Base-by-base conservation (phyloP, 1,140 invertebrate genomes). In the Megalonaias nervosa region DNA sequence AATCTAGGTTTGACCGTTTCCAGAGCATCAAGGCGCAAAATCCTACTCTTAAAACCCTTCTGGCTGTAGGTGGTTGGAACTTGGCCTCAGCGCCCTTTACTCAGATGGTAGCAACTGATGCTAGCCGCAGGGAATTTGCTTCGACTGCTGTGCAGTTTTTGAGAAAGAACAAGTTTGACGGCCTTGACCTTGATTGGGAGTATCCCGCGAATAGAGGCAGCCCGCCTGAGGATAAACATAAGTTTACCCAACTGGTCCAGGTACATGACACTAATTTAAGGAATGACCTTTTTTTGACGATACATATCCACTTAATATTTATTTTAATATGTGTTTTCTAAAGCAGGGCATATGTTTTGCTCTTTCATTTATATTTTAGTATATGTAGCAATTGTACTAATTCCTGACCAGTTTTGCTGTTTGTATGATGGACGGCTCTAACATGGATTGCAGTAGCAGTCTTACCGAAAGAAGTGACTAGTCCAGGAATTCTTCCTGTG, bases 1-100 rank as follows among this genome's bases (percentile, higher is more conserved):
- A 6, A 48, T 48, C 26, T n/a, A 97, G 96, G 97, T 98, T 97
- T 90, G 95, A 96, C 15, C 97, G 97, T 91, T 98, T 98, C 89
- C 96, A 94, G 48, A 96, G 96, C 0, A 91, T 98, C 38, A 99
- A 98, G 91, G 95, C 97, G 91, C 97, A 97, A 91, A 99, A 99
- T 91, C 97, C 97, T 84, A 94, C 95, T 70, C 87, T 98, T 80
- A 98, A 98, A 91, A 97, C 96, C 0, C 91, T 99, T 91, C 92
- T 99, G 73, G 97, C 97, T 9, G 96, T 99, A 77, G 98, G 98
- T 16, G 97, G 98, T 1, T 99, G 97, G 97, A 98, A 98, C 88
- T 96, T 98, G 90, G 97, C 96, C 14, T 97, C 96, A 0, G 93
- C 94, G 14, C 93, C 96, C 74, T 92, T 90, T 73, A 85, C 83